Conservation (phyloP, 2,113 vertebrate genomes). For the Daphoenositta chrysoptera region DNA sequence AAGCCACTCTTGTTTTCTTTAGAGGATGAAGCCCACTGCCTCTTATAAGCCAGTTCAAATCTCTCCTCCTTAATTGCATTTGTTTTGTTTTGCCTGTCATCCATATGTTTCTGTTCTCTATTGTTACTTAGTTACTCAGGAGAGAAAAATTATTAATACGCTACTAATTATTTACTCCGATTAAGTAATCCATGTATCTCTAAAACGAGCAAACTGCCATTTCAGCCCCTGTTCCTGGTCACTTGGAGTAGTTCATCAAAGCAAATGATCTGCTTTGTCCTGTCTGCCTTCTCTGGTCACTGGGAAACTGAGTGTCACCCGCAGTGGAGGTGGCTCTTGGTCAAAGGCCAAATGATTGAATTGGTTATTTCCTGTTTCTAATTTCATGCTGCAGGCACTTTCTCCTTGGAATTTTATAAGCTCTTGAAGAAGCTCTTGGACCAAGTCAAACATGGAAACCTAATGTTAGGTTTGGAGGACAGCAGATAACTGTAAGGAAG, state of each 20-base stretch:
- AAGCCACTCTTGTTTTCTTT: neutral
- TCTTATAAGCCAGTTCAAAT: neutral
- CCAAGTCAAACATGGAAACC: neutral
- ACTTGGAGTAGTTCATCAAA: neutral
- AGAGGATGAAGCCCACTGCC: neutral
- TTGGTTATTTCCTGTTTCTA: slow-evolving; percentile 44
- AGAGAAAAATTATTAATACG: neutral
- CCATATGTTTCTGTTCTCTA: neutral
- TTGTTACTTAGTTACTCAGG: neutral
- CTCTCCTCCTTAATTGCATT: neutral
- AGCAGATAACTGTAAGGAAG: neutral
- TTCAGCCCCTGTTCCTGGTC: neutral
- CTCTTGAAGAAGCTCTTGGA: neutral
- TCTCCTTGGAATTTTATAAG: neutral
- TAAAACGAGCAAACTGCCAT: neutral
- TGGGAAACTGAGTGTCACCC: neutral
- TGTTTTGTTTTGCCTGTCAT: neutral
- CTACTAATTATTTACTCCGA: neutral
- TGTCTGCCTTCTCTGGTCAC: neutral
- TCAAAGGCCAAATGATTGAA: slow-evolving; percentile 38
- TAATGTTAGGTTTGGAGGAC: neutral
- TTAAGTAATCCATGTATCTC: neutral
- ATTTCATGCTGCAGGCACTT: neutral
- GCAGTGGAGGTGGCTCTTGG: neutral
- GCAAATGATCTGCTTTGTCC: neutral